Base-by-base conservation (phyloP, 2,888 invertebrate genomes). In the Tolmerus cingulatus region DNA sequence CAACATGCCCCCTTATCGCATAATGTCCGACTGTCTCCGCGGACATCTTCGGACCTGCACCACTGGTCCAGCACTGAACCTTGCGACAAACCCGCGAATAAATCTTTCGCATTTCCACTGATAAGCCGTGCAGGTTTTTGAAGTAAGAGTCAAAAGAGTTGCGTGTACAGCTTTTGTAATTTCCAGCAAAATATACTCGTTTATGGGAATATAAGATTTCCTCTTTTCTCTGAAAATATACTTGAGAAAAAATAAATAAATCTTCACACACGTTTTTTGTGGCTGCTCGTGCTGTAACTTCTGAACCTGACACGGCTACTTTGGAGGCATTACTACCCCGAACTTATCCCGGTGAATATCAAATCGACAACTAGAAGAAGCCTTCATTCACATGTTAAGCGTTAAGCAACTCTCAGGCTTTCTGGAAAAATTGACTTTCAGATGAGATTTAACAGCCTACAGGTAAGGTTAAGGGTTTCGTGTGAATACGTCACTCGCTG, bases 361-460 rank as follows among this genome's bases (percentile, higher is more conserved):
- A 76, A 76, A 76, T 76, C 40, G 34, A 37, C n/a, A 40, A 37
- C 34, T 66, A n/a, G 37, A 76, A 40, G 76, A 76, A 40, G 76
- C 19, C 78, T 78, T 78, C 78, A 78, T 78, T 78, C 78, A 78
- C 43, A 78, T 78, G 78, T 40, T 40, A 78, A 78, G 40, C 46
- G 9, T 40, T 40, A 78, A 78, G 40, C 78, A 19, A 78, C 40
- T 78, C 78, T 78, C 43, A 46, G 43, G 23, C 27, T 78, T 78
- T 78, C 43, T 43, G 19, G 78, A 46, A 43, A 46, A 78, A 46
- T 78, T 78, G 78, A 78, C 78, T 78, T 78, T 78, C 78, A 78
- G 43, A 78, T 78, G 76, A 76, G 76, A 76, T 76, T 76, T 40
- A 66, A 66, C 66, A 23, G 27, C 7, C 27, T 76, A 40, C 40